These are phyloP conservation scores for Hyperoplus immaculatus DNA, from an alignment of 2,797 vertebrate genomes.

Conservation along the genomic window DNA sequence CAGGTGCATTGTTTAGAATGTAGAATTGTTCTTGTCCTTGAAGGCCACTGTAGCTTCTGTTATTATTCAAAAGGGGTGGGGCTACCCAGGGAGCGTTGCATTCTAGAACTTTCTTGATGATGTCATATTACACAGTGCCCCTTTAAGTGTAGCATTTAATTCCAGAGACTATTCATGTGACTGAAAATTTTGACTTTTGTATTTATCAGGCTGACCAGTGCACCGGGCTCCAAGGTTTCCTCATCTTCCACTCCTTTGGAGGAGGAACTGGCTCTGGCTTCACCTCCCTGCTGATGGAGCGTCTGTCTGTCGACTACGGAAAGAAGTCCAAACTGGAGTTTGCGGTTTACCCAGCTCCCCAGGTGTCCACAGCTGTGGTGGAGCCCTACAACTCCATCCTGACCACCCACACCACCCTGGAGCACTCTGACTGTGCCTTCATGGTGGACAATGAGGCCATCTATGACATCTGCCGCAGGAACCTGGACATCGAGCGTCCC, in stretches of 20 bases:
- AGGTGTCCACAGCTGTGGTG: slow-evolving; percentile 85
- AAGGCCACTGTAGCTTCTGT: no score
- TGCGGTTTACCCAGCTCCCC: slow-evolving; percentile 76
- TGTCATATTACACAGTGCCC: no score
- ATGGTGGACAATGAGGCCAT: slow-evolving; percentile 90
- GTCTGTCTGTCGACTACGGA: no score
- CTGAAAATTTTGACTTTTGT: not conserved
- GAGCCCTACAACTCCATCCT: slow-evolving; percentile 90
- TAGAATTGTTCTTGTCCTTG: no score
- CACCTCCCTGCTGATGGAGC: slow-evolving; percentile 57
- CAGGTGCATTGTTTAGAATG: no score
- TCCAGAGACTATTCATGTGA: not conserved
- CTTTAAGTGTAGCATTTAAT: not conserved
- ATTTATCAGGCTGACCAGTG: slow-evolving; percentile 85
- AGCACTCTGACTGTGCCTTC: slow-evolving; percentile 89
- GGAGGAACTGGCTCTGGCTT: slow-evolving; percentile 90
- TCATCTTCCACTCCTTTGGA: slow-evolving; percentile 86
- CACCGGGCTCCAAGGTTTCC: slow-evolving; percentile 87
- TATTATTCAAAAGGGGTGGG: no score
- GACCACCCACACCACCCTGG: slow-evolving; percentile 87
- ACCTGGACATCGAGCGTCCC: slow-evolving; percentile 88
- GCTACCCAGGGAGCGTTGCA: no score
- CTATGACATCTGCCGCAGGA: slow-evolving; percentile 88
- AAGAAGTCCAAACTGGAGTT: slow-evolving; percentile 61
- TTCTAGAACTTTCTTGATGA: no score